phyloP scores from a whole-genome alignment of 2,113 vertebrate species.

The Hydropotes inermis region DNA sequence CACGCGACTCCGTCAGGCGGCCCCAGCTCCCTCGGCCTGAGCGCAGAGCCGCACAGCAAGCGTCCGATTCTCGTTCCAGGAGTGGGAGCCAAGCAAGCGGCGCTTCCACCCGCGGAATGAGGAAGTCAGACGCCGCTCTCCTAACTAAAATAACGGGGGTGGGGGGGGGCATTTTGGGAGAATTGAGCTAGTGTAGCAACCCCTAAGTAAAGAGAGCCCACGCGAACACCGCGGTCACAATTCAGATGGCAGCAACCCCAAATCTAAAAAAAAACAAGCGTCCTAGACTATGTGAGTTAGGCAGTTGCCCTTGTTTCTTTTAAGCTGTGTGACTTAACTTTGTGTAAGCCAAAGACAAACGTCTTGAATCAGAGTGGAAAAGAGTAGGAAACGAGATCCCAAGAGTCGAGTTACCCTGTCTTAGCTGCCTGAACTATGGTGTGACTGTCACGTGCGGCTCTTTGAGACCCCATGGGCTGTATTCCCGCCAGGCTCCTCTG shows the following conservation, averaged over 20 bases:
- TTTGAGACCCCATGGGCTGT: neutral
- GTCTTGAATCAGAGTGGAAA: neutral
- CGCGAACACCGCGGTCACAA: fast-evolving
- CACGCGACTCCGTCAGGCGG: constrained; percentile 79
- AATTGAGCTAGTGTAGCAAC: neutral
- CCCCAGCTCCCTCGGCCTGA: constrained; percentile 67
- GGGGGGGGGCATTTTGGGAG: neutral
- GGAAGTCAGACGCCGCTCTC: neutral
- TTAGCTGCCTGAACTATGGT: neutral
- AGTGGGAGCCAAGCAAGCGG: neutral
- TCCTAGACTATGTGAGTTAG: constrained; percentile 9
- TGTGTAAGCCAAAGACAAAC: neutral
- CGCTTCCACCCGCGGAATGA: neutral
- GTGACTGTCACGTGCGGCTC: neutral
- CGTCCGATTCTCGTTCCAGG: constrained; percentile 31
- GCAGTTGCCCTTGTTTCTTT: neutral
- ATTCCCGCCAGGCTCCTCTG: neutral
- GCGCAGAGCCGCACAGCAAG: constrained; percentile 34
- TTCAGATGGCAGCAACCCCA: neutral
- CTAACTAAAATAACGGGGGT: neutral
- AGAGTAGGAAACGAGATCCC: neutral
- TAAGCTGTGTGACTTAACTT: neutral
- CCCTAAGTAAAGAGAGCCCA: neutral
- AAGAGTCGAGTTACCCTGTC: neutral
- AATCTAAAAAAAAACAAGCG: constrained; percentile 5